A percentile compares a stretch with the other conserved stretches of the same genome.
Evolutionary conservation across 30 jellyfish, hydroid and myxozoan species (phyloP).

Genomic region (Hydractinia echinata): DNA sequence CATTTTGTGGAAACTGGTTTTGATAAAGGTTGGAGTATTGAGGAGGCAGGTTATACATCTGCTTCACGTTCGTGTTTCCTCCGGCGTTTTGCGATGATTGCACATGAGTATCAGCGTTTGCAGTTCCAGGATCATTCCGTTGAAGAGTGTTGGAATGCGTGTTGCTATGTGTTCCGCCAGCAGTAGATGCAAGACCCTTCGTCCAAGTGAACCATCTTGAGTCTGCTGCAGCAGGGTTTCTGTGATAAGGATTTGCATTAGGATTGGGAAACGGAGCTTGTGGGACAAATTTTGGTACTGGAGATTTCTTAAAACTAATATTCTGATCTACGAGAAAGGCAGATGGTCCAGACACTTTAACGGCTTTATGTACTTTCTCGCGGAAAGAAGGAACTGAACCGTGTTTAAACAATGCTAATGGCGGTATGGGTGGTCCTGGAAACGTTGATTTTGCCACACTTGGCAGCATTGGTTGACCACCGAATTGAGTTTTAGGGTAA

Average conservation of each 20-base stretch:
- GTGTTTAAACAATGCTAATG: neutral
- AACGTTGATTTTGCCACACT: constrained; percentile 24
- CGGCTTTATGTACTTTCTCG: neutral
- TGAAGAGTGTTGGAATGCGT: constrained; percentile 35
- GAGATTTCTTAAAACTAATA: neutral
- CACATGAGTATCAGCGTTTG: constrained; percentile 21
- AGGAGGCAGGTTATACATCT: neutral
- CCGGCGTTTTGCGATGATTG: constrained; percentile 30
- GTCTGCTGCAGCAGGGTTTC: constrained; percentile 9
- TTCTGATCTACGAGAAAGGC: neutral
- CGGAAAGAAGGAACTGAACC: constrained; percentile 9
- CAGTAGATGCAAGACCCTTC: constrained; percentile 24
- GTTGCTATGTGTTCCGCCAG: constrained; percentile 32
- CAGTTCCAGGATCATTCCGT: constrained; percentile 35
- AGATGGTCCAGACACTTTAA: constrained; percentile 22
- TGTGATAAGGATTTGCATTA: neutral
- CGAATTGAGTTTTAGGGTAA: neutral
- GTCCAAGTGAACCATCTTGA: constrained; percentile 31
- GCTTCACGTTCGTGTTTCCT: constrained; percentile 19
- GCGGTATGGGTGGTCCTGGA: constrained; percentile 1
- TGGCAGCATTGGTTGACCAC: neutral
- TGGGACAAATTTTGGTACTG: neutral
- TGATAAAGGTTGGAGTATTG: neutral
- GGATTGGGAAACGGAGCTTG: neutral
- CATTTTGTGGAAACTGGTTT: neutral